Base-by-base conservation (phyloP, 2,888 invertebrate genomes). In the Oscheius onirici region DNA sequence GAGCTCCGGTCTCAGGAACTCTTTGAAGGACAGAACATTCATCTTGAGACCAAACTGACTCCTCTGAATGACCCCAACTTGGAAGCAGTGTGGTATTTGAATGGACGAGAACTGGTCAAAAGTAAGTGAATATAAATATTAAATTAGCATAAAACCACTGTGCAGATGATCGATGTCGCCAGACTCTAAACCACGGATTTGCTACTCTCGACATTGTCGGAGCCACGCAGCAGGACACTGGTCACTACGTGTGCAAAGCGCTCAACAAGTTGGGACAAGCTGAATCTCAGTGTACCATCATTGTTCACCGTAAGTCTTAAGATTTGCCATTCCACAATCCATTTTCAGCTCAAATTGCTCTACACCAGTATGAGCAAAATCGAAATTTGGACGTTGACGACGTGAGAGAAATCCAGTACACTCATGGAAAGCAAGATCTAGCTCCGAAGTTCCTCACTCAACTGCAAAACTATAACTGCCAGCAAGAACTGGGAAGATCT, bases 11-110 rank as follows among this genome's bases (percentile, higher is more conserved):
- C 94, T 85, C 91, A 95, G 69, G 94, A 95, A 86, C 93, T 96
- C 83, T 94, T 93, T 88, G 96, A 96, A 90, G 95, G 95, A 0
- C 95, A 95, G 89, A 91, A 95, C 72, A 95, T 95, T 66, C 96
- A 96, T 88, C 95, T 96, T 86, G 96, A 96, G 89, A 94, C 94
- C 83, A 92, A 95, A 63, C 89, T 96, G 72, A 95, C 95, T 83
- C 96, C 96, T 5, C 95, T 95, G 17, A 95, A 94, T 10, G 96
- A 96, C 89, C 91, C 94, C 0, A 93, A 94, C 1, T 92, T 96
- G 92, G 93, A 93, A 88, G 94, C 96, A 0, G 94, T 95, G 89
- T 96, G 96, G 95, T 95, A 93, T 90, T 94, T 95, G 86, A 95
- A 96, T 87, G 94, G 94, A 84, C 91, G 91, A 24, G 78, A 78